Evolutionary conservation across 2,797 vertebrate genomes (phyloP).

Genomic region (Prionace glauca): DNA sequence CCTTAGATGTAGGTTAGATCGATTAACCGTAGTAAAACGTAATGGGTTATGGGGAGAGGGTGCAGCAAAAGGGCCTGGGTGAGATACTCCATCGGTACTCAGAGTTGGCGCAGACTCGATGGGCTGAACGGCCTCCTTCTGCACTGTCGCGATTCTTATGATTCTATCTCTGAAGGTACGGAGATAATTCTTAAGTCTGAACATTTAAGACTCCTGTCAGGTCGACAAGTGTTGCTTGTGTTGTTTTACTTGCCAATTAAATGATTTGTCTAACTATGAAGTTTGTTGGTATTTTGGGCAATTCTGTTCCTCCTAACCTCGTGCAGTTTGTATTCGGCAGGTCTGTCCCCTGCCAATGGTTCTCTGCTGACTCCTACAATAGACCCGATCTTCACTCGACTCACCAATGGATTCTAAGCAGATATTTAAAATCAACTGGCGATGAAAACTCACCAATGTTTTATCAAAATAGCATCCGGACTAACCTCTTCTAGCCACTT

Average conservation of each 20-base stretch:
- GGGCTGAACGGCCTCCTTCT: too few species aligned
- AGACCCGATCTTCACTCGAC: too few species aligned
- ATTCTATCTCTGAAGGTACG: neutral
- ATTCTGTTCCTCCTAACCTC: neutral
- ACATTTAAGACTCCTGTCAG: neutral
- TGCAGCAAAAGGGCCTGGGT: too few species aligned
- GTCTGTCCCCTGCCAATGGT: neutral
- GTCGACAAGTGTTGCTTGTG: too few species aligned
- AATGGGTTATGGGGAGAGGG: too few species aligned
- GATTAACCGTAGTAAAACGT: too few species aligned
- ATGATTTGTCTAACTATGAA: neutral
- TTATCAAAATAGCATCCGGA: neutral
- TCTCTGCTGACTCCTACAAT: neutral
- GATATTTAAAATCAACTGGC: neutral
- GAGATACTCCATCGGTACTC: too few species aligned
- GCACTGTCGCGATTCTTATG: neutral
- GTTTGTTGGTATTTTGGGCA: neutral
- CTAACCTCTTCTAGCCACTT: neutral
- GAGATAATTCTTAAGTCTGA: neutral
- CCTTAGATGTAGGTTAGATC: too few species aligned
- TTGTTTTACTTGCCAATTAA: neutral
- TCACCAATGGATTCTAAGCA: neutral
- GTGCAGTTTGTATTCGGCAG: neutral
- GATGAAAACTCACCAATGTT: neutral
- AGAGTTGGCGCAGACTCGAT: too few species aligned